Conservation (phyloP, 2,113 vertebrate genomes). For the Triplophysa rosa region DNA sequence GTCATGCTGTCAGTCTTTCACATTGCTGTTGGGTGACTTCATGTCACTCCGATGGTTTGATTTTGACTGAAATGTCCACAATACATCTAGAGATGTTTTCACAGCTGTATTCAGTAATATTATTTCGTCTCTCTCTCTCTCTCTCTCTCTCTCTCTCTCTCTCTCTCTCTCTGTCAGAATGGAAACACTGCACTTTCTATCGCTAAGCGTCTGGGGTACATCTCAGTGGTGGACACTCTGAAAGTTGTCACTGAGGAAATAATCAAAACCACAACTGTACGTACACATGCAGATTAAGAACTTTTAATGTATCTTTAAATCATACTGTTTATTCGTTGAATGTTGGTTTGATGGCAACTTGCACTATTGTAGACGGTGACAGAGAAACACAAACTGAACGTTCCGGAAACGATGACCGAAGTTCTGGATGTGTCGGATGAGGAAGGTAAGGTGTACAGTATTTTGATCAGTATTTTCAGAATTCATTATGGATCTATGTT, state of each 20-base stretch:
- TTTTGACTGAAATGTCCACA: too few relatives aligned
- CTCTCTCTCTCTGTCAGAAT: slow-evolving; percentile 78
- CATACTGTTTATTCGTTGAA: background rate
- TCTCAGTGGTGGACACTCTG: slow-evolving; percentile 97
- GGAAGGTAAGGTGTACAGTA: slow-evolving; percentile 83
- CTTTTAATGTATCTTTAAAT: background rate
- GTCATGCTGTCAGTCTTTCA: too few relatives aligned
- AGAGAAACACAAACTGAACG: slow-evolving; percentile 99
- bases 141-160: slow-evolving; percentile 7
- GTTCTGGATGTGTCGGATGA: slow-evolving; percentile 97
- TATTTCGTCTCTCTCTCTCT: background rate
- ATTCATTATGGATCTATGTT: background rate
- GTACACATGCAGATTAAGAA: slow-evolving; percentile 47
- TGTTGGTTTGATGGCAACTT: background rate
- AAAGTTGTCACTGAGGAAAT: slow-evolving; percentile 96
- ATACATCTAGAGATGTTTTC: too few relatives aligned
- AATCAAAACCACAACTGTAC: slow-evolving; percentile 92
- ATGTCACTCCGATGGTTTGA: too few relatives aligned
- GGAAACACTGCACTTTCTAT: slow-evolving; percentile 98
- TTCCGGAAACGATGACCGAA: slow-evolving; percentile 98
- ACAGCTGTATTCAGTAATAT: background rate
- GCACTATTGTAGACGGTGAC: slow-evolving; percentile 83
- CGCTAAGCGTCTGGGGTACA: slow-evolving; percentile 93
- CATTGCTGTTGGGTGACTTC: too few relatives aligned
- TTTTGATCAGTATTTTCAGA: background rate